phyloP scores from a whole-genome alignment of 2,888 invertebrate genomes.

The Meta bourneti region DNA sequence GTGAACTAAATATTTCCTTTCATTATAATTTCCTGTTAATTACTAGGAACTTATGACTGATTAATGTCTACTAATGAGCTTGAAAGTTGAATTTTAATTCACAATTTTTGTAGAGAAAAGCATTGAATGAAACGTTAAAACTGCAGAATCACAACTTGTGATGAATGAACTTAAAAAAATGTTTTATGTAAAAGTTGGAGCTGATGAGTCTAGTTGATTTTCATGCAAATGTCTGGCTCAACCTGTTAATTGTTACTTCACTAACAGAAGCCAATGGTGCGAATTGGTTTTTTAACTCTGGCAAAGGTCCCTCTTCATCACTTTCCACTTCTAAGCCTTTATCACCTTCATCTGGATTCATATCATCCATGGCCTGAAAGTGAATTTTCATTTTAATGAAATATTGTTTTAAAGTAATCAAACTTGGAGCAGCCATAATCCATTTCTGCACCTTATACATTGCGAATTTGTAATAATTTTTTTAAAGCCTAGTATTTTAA shows the following conservation, averaged over 20 bases:
- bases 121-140: too few species aligned
- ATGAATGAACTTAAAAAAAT: neutral
- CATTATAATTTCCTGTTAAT: too few species aligned
- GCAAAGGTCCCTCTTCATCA: conserved; percentile 66
- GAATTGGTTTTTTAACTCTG: conserved; percentile 69
- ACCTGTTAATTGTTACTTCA: conserved; percentile 76
- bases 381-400: neutral
- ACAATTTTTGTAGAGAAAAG: too few species aligned
- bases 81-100: too few species aligned
- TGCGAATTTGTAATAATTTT: too few species aligned
- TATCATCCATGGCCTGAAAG: conserved; percentile 73
- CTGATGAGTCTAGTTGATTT: neutral
- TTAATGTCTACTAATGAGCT: too few species aligned
- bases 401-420: neutral
- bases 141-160: neutral
- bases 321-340: conserved; percentile 31
- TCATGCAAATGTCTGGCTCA: conserved; percentile 75
- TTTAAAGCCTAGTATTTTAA: too few species aligned
- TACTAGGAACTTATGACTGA: too few species aligned
- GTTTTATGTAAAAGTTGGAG: neutral
- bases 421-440: neutral
- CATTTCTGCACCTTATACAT: neutral
- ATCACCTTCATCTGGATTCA: conserved; percentile 72
- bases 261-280: conserved; percentile 75
- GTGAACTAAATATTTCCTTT: too few species aligned